Conservation (phyloP, 1,140 invertebrate genomes). For the Caenorhabditis brenneri region DNA sequence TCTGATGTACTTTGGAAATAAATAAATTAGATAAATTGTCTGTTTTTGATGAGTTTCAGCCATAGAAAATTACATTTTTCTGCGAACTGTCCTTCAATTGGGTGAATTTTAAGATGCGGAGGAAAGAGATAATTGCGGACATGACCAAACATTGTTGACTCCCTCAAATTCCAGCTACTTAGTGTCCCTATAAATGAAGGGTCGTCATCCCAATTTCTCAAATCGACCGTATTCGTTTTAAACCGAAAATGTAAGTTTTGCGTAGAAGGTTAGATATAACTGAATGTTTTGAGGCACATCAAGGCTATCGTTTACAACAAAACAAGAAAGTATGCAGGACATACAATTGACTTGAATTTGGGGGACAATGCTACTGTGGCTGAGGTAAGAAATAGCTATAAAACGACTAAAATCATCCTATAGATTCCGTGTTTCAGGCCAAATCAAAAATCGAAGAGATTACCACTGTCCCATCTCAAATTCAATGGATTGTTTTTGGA, state of each 20-base stretch:
- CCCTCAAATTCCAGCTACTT: neutral
- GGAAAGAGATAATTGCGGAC: constrained; percentile 7
- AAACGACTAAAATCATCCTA: too few species aligned
- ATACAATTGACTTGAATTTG: constrained; percentile 45
- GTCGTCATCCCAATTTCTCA: neutral
- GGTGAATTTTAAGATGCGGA: neutral
- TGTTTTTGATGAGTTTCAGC: too few species aligned
- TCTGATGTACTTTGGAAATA: neutral
- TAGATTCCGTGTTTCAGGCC: too few species aligned
- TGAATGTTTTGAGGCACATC: constrained; percentile 40
- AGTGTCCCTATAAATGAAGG: neutral
- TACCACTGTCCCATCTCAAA: constrained; percentile 49
- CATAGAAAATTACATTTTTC: too few species aligned
- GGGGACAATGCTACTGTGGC: constrained; percentile 39
- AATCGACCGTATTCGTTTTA: neutral
- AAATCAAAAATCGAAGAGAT: constrained; percentile 51
- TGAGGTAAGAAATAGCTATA: neutral
- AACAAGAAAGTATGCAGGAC: constrained; percentile 50
- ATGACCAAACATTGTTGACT: neutral
- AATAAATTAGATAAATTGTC: too few species aligned
- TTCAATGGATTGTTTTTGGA: constrained; percentile 55
- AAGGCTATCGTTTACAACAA: constrained; percentile 57
- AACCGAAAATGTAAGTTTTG: neutral
- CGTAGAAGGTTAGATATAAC: neutral
- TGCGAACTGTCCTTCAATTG: neutral